These are phyloP conservation scores for Neoseiulus cucumeris DNA, from an alignment of 1,140 invertebrate genomes.

Conservation along the genomic window DNA sequence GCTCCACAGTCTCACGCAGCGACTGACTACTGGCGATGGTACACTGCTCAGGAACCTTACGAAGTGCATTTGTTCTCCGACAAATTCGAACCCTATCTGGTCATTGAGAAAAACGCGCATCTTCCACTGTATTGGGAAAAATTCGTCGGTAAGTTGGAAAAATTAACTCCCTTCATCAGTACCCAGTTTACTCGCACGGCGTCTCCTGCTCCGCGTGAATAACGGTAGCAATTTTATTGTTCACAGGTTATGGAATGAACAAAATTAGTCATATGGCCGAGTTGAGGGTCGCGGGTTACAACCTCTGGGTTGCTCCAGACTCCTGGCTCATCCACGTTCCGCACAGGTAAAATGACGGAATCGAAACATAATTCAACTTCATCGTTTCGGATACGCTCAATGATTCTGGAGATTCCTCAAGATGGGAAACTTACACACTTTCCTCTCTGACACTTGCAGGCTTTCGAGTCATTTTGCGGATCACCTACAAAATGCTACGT, in stretches of 20 bases:
- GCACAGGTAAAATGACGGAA: constrained; percentile 17
- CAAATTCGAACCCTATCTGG: constrained; percentile 23
- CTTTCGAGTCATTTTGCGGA: not conserved
- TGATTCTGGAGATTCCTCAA: too few relatives aligned
- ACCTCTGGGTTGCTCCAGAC: constrained; percentile 20
- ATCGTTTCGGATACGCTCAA: too few relatives aligned
- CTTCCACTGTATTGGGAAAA: not conserved
- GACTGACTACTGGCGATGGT: constrained; percentile 25
- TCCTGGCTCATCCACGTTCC: constrained; percentile 21
- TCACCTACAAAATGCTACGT: constrained; percentile 18
- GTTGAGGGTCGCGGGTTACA: constrained; percentile 21
- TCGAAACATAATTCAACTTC: too few relatives aligned
- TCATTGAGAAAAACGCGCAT: constrained; percentile 18
- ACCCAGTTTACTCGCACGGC: too few relatives aligned
- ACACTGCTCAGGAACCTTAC: constrained; percentile 20
- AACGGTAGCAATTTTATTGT: constrained; percentile 8
- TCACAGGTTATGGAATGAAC: constrained; percentile 24
- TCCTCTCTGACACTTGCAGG: not conserved
- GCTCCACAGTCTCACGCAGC: constrained; percentile 22
- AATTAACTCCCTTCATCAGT: too few relatives aligned
- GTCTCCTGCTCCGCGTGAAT: too few relatives aligned
- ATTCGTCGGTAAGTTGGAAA: not conserved
- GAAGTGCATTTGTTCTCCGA: constrained; percentile 19
- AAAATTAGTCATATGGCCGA: constrained; percentile 23
- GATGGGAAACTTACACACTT: too few relatives aligned